These are phyloP conservation scores for Pipistrellus pygmaeus DNA, from an alignment of 2,797 vertebrate species.

Conservation along the genomic window DNA sequence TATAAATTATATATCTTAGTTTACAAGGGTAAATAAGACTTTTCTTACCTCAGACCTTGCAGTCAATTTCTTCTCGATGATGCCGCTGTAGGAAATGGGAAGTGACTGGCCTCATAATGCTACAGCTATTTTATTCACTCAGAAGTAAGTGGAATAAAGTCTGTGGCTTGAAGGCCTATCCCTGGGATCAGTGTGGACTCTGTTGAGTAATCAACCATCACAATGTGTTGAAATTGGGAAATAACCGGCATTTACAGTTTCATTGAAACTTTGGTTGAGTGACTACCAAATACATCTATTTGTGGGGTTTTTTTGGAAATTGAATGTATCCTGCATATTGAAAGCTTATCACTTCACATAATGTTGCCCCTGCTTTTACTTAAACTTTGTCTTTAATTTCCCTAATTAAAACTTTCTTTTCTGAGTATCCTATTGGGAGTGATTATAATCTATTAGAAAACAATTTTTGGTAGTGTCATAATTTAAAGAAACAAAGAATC, in stretches of 20 bases:
- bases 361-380: background rate
- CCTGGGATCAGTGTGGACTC: conserved; percentile 28
- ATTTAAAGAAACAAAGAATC: conserved; percentile 41
- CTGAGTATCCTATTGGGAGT: background rate
- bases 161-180: conserved; percentile 9
- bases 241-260: conserved; percentile 44
- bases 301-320: conserved; percentile 38
- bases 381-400: background rate
- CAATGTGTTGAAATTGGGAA: conserved; percentile 54
- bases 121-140: conserved; percentile 62
- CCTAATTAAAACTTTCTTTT: conserved; percentile 6
- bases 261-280: conserved; percentile 26
- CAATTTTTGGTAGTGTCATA: background rate
- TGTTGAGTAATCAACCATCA: conserved; percentile 53
- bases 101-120: background rate
- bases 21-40: background rate
- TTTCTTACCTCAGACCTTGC: conserved; percentile 54
- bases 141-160: background rate
- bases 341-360: background rate
- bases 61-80: background rate
- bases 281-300: background rate
- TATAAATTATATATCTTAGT: background rate
- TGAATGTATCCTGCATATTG: background rate
- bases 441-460: background rate
- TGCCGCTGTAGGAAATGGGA: background rate